A percentile compares a stretch with the other conserved stretches of the same genome.
Conservation (phyloP, 2,888 invertebrate genomes). For the Volucella inflata region DNA sequence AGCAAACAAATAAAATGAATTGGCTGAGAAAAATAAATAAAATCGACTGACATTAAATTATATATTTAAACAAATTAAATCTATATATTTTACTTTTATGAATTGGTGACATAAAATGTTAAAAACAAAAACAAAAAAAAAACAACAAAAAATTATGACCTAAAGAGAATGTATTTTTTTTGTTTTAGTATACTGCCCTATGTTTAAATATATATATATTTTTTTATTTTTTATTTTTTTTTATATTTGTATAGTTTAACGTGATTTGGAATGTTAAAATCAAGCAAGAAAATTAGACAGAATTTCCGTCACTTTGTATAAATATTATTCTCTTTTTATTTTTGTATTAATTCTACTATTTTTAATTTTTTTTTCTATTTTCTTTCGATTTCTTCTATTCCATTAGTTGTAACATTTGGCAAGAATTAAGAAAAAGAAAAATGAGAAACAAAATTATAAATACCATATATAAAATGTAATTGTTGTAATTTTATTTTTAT, state of each 20-base stretch:
- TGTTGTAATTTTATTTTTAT: slow-evolving; percentile 42
- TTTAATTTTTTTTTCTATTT: slow-evolving; percentile 35
- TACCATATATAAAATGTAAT: slow-evolving; percentile 23
- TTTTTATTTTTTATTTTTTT: background rate
- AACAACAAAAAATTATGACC: background rate
- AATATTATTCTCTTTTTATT: slow-evolving; percentile 45
- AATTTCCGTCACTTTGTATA: slow-evolving; percentile 54
- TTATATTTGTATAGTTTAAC: slow-evolving; percentile 51
- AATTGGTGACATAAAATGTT: slow-evolving; percentile 35
- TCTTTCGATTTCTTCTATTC: slow-evolving; percentile 41
- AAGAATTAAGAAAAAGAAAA: slow-evolving; percentile 37
- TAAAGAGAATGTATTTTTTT: slow-evolving; percentile 31
- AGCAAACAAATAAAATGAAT: slow-evolving; percentile 30
- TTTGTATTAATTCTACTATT: background rate
- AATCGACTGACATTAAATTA: slow-evolving; percentile 58
- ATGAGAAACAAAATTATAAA: slow-evolving; percentile 15
- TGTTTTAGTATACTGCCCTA: slow-evolving; percentile 46
- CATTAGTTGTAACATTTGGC: slow-evolving; percentile 44
- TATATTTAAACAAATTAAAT: slow-evolving; percentile 26
- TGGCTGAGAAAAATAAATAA: slow-evolving; percentile 27
- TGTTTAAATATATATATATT: slow-evolving; percentile 39
- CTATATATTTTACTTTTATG: slow-evolving; percentile 24
- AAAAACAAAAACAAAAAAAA: slow-evolving; percentile 17
- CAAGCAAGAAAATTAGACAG: slow-evolving; percentile 18
- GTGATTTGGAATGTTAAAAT: slow-evolving; percentile 33